These are phyloP conservation scores for Eristalinus sepulchralis DNA, from an alignment of 2,888 invertebrate species.

Conservation along the genomic window DNA sequence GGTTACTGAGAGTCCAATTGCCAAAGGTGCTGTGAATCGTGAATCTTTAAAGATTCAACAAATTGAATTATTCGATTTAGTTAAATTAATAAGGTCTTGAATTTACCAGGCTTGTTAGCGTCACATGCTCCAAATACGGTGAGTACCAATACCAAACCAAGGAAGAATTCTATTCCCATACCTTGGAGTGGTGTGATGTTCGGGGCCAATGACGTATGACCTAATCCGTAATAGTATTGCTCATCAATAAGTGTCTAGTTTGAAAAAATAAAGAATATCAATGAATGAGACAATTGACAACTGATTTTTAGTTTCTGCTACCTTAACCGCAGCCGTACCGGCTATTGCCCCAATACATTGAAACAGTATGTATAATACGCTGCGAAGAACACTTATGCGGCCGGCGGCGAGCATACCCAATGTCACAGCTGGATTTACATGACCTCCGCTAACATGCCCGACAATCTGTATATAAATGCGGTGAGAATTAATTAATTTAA, in stretches of 20 bases:
- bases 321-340: conserved; percentile 88
- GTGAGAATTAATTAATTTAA: conserved; percentile 68
- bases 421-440: conserved; percentile 96
- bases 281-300: background rate
- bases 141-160: conserved; percentile 93
- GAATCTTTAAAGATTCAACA: conserved; percentile 82
- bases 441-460: conserved; percentile 94
- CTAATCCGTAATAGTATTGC: conserved; percentile 84
- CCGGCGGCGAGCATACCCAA: conserved; percentile 89
- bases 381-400: conserved; percentile 88
- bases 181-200: conserved; percentile 89
- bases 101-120: conserved; percentile 78
- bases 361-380: conserved; percentile 89
- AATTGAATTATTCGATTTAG: background rate
- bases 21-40: conserved; percentile 90
- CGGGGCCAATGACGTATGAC: conserved; percentile 85
- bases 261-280: conserved; percentile 27
- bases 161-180: conserved; percentile 93
- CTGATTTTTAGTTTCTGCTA: conserved; percentile 72
- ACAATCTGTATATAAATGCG: conserved; percentile 84
- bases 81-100: background rate
- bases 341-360: conserved; percentile 92
- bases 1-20: conserved; percentile 93
- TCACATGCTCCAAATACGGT: conserved; percentile 91
- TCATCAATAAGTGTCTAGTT: conserved; percentile 86